Percentiles rank a stretch among this genome's conserved stretches.
These are phyloP conservation scores for Pomacea canaliculata DNA, from an alignment of 2,888 invertebrate species.

Conservation along the genomic window DNA sequence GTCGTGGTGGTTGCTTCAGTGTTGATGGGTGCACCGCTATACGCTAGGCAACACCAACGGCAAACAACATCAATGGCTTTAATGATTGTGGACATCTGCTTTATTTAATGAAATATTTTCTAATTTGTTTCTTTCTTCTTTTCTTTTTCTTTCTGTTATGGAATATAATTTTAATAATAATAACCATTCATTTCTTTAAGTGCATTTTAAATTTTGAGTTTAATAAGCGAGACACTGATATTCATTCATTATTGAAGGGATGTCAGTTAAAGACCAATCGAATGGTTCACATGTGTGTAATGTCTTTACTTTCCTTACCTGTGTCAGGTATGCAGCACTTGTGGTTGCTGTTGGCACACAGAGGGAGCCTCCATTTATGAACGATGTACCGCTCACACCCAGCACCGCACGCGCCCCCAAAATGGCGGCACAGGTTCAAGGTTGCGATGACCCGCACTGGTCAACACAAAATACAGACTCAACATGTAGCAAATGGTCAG, in stretches of 20 bases:
- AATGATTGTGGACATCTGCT: background rate
- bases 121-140: background rate
- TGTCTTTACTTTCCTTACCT: no score
- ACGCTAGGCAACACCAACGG: background rate
- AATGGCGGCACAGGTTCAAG: slow-evolving; percentile 35
- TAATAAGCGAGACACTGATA: no score
- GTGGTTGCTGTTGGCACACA: slow-evolving; percentile 33
- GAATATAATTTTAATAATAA: background rate
- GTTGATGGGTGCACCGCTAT: background rate
- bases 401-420: slow-evolving; percentile 34
- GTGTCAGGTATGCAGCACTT: slow-evolving; percentile 38
- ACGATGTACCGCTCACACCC: slow-evolving; percentile 39
- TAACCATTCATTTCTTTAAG: background rate
- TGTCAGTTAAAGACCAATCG: no score
- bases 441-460: slow-evolving; percentile 24
- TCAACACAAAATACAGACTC: background rate
- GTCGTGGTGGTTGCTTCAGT: slow-evolving; percentile 14
- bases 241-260: no score
- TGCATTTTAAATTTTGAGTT: background rate
- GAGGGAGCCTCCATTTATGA: slow-evolving; percentile 42
- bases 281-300: no score
- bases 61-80: no score
- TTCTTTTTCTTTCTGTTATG: background rate
- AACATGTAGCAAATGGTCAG: no score
- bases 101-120: background rate